phyloP scores from a whole-genome alignment of 2,888 invertebrate genomes.

The Polietes domitor region DNA sequence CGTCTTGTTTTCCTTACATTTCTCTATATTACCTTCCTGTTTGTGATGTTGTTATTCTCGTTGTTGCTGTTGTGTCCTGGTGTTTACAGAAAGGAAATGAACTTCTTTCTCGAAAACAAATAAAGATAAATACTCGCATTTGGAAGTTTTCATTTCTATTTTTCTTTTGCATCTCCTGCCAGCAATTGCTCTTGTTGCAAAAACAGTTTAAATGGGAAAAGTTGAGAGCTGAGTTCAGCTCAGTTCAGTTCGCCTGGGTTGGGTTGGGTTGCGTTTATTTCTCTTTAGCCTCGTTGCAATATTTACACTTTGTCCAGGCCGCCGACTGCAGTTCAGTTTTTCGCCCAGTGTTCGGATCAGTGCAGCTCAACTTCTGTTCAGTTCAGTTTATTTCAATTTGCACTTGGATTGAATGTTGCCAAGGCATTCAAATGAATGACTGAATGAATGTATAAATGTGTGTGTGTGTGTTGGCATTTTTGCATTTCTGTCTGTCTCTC shows the following conservation, averaged over 20 bases:
- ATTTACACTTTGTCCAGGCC: neutral
- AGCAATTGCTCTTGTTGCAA: neutral
- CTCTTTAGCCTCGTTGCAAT: no score
- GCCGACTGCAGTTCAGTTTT: neutral
- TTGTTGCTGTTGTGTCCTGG: slow-evolving; percentile 23
- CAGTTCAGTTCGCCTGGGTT: neutral
- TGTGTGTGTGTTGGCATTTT: slow-evolving; percentile 1
- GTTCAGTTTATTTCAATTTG: slow-evolving; percentile 16
- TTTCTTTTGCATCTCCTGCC: neutral
- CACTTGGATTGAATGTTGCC: neutral
- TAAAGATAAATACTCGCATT: slow-evolving; percentile 65
- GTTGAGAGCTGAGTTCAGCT: slow-evolving; percentile 4
- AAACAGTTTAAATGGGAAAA: slow-evolving; percentile 25
- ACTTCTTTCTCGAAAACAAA: slow-evolving; percentile 60
- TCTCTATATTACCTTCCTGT: slow-evolving; percentile 34
- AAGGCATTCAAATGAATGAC: neutral
- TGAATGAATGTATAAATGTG: slow-evolving; percentile 7
- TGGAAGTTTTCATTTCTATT: slow-evolving; percentile 47
- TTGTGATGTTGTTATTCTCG: slow-evolving; percentile 12
- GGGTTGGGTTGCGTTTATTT: neutral
- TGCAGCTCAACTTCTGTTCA: neutral
- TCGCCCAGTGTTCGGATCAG: neutral
- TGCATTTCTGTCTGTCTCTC: no score
- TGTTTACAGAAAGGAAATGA: slow-evolving; percentile 60
- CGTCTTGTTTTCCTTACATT: slow-evolving; percentile 54